Conservation (phyloP, 2,888 invertebrate species). For the Lamproptera curius region DNA sequence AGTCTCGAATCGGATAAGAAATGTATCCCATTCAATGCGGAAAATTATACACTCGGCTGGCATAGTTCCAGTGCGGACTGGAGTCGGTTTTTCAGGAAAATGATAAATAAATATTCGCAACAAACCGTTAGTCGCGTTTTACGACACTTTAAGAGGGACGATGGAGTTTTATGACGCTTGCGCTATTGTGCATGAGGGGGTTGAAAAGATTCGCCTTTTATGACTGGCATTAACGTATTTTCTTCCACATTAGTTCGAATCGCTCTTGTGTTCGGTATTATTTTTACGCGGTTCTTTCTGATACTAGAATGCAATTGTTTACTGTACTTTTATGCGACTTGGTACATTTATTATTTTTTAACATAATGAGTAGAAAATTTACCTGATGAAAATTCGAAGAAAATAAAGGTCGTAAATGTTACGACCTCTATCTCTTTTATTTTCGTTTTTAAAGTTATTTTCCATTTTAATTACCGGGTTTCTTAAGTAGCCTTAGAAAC, state of each 20-base stretch:
- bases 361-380: no score
- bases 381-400: no score
- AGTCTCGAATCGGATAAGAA: constrained; percentile 10
- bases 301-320: no score
- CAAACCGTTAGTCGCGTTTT: constrained; percentile 20
- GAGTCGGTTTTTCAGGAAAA: constrained; percentile 19
- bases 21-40: constrained; percentile 16
- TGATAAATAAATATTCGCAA: constrained; percentile 20
- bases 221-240: not conserved
- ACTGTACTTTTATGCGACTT: no score
- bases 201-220: constrained; percentile 4
- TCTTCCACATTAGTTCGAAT: not conserved
- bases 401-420: no score
- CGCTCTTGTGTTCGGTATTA: no score
- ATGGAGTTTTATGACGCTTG: constrained; percentile 15
- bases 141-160: constrained; percentile 21
- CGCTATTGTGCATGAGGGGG: constrained; percentile 10
- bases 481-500: no score
- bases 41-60: constrained; percentile 17
- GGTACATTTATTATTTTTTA: no score
- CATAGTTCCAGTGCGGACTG: constrained; percentile 14
- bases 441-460: no score
- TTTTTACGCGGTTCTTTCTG: no score
- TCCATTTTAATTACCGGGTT: no score
- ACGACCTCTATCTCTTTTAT: no score